These are phyloP conservation scores for Scrobipalpa atriplicella DNA, from an alignment of 2,888 invertebrate species.

Conservation along the genomic window DNA sequence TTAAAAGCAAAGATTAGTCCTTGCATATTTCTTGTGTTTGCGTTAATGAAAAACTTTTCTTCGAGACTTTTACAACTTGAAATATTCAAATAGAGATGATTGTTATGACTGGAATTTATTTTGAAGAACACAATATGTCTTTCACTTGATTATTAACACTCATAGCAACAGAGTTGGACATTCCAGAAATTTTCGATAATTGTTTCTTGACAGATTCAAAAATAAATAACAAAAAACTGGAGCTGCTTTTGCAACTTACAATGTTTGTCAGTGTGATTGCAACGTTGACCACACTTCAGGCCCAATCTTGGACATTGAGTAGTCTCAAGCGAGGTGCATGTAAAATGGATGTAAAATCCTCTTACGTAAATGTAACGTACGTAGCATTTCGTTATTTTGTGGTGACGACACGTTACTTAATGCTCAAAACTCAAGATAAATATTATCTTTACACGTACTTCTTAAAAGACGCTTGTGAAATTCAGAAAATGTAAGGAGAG, in stretches of 20 bases:
- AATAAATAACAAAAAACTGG: not conserved
- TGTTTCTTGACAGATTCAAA: not conserved
- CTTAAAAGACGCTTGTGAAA: not conserved
- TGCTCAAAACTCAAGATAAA: constrained; percentile 15
- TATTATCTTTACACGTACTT: not conserved
- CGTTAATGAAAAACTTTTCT: too few relatives aligned
- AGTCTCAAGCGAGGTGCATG: not conserved
- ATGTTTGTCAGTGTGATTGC: not conserved
- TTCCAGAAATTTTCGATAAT: too few relatives aligned
- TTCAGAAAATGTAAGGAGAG: constrained; percentile 2
- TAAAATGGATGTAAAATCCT: not conserved
- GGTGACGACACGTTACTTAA: constrained; percentile 31
- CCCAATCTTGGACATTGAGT: not conserved
- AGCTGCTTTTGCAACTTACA: not conserved
- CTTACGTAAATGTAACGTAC: not conserved
- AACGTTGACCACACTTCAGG: constrained; percentile 13
- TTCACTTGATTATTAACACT: too few relatives aligned
- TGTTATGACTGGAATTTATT: too few relatives aligned
- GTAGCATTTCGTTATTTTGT: not conserved
- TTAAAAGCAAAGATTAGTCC: too few relatives aligned
- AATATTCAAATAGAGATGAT: too few relatives aligned
- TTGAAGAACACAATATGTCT: too few relatives aligned
- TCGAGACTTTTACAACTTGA: too few relatives aligned
- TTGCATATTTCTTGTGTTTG: too few relatives aligned
- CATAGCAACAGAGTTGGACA: too few relatives aligned